Base-by-base conservation (phyloP, 2,888 invertebrate genomes). In the Meandrusa payeni region DNA sequence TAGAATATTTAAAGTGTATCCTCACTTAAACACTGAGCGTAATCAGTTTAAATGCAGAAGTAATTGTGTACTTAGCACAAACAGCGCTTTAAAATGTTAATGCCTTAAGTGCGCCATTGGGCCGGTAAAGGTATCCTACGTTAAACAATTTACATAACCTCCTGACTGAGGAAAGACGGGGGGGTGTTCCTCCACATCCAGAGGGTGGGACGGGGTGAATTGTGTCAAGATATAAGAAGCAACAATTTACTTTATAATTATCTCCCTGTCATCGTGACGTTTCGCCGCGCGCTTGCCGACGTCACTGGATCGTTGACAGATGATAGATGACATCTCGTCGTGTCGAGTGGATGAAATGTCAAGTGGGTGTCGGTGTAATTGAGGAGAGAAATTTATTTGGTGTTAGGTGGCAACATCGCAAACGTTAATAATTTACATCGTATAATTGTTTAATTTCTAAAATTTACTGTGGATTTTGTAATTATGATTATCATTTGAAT, bases 71-170 rank as follows among this genome's bases (percentile, higher is more conserved):
- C 74, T 76, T 76, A 71, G 70, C 68, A 68, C 71, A 74, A 78
- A 79, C 76, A 74, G 73, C 69, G 69, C 65, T 74, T 76, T 79
- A 72, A 76, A 77, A 81, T 76, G 79, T 73, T 76, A 81, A 78
- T 77, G 73, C 62, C 55, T 69, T 70, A 73, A 80, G 77, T 77
- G 75, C 71, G 69, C 73, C 71, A 68, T 76, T 62, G 72, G 66
- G 62, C 56, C 55, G 54, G 66, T 64, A 69, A 72, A 65, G 66
- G 69, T 61, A 64, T 54, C 69, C 68, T 75, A 76, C 66, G 72
- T 76, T 75, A 72, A 77, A 77, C 78, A 76, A 79, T 82, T 80
- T 77, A 77, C 78, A 77, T 78, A 77, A 71, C 70, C 66, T 67
- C 65, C 60, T 52, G 61, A 56, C 59, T 55, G 48, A 48, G 54